Evolutionary conservation across 2,113 vertebrate genomes (phyloP), one percentile per base, ranked within the genome.

Genomic region (Phocoena phocoena): DNA sequence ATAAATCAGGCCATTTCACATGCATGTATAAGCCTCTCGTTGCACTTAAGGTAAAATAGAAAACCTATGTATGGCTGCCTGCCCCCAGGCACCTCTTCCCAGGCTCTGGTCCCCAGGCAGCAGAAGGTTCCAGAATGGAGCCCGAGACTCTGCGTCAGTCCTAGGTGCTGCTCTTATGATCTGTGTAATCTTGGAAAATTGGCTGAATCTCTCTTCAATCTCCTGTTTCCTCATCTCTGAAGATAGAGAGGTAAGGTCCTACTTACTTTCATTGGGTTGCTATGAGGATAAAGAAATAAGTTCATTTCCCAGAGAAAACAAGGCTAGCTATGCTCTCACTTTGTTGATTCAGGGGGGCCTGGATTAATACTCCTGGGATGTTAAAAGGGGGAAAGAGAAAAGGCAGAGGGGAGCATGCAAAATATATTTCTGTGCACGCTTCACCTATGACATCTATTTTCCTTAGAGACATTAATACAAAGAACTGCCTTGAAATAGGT

Each of bases 191-290:
- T 92, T 70, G 26, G n/a, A 55, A 83, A 94, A 86, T 47, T 7
- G 12, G 63, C 31, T 98, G 94, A 71, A 87, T 90, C 50, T 83
- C 76, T 73, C 36, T 88, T 83, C 77, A 87, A 92, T n/a, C 68
- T 84, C 76, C 20, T 28, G 47, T 90, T 88, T 93, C 87, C 77
- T 95, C 82, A 93, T 92, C 90, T 68, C 79, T 89, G 82, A 94
- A 68, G 62, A 91, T 41, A 63, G 86, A 97, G 41, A 97, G 50
- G 55, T 68, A 74, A 83, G 41, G 44, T 70, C 82, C 38, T 33
- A 90, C 31, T 58, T 67, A 82, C 55, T 93, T 58, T 95, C 53
- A 76, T 12, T 94, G 62, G 31, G 62, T 67, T 95, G n/a, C 71
- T 86, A 68, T 8, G 10, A 82, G 47, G 53, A 85, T 55, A 93